phyloP scores from a whole-genome alignment of 1,140 invertebrate species.

The Solenopsis fugax region DNA sequence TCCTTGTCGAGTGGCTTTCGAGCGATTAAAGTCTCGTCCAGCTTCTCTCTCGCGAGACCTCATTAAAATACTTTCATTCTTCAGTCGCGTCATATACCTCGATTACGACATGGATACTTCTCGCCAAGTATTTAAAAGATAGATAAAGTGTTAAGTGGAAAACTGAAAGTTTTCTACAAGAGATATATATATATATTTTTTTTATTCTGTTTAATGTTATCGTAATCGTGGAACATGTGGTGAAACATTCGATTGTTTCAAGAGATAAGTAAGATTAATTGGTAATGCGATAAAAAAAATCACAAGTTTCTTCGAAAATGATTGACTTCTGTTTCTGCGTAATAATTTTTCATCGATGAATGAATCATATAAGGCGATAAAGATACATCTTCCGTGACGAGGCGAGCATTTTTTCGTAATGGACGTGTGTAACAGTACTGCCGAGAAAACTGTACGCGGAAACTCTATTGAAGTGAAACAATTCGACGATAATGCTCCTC shows the following conservation, averaged over 20 bases:
- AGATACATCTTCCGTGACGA: slow-evolving; percentile 8
- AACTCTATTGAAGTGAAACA: slow-evolving; percentile 55
- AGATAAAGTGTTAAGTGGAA: background rate
- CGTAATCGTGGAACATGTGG: background rate
- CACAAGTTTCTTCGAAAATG: background rate
- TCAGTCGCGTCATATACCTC: background rate
- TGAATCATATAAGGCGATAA: background rate
- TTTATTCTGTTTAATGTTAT: background rate
- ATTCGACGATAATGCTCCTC: slow-evolving; percentile 63
- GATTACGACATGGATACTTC: background rate
- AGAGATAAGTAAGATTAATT: background rate
- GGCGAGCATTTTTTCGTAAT: slow-evolving; percentile 10
- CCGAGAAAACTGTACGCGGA: slow-evolving; percentile 44
- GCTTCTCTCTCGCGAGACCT: background rate
- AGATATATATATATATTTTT: background rate
- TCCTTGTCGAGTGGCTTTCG: slow-evolving; percentile 23
- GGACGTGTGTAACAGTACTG: slow-evolving; percentile 37
- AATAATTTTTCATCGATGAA: background rate
- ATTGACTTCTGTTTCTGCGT: background rate
- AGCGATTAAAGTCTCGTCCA: slow-evolving; percentile 14
- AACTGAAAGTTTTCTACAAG: background rate
- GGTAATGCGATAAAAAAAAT: background rate
- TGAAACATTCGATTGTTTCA: background rate
- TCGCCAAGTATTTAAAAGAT: background rate
- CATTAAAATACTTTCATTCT: slow-evolving; percentile 41